Percentiles rank a stretch among this genome's conserved stretches.
These are phyloP conservation scores for Exocentrus adspersus DNA, from an alignment of 2,888 invertebrate species.

Conservation along the genomic window DNA sequence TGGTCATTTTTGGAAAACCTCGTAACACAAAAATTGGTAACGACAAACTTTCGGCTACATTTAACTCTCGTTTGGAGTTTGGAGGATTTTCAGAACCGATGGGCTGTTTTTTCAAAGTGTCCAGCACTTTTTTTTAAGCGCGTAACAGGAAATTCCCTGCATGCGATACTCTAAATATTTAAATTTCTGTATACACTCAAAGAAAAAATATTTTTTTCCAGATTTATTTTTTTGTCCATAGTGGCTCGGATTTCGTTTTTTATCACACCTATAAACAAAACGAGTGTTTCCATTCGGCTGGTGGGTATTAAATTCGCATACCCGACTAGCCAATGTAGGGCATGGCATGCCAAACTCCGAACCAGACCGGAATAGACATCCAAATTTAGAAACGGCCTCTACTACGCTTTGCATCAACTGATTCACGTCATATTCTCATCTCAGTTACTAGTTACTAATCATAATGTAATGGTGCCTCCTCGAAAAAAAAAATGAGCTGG, in stretches of 20 bases:
- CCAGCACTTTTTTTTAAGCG: too few relatives aligned
- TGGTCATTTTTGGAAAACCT: not conserved
- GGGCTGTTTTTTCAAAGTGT: too few relatives aligned
- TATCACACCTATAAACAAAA: constrained; percentile 14
- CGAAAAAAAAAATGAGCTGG: too few relatives aligned
- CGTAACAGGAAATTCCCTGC: too few relatives aligned
- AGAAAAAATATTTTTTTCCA: too few relatives aligned
- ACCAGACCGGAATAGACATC: constrained; percentile 53
- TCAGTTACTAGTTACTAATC: constrained; percentile 25
- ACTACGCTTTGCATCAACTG: constrained; percentile 28
- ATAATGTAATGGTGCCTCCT: constrained; percentile 11
- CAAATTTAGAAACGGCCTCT: constrained; percentile 42
- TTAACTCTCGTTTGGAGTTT: too few relatives aligned
- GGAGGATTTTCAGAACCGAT: too few relatives aligned
- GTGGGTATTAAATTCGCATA: constrained; percentile 42
- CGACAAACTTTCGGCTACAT: too few relatives aligned
- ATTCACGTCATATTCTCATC: constrained; percentile 31
- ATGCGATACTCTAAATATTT: too few relatives aligned
- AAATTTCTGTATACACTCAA: too few relatives aligned
- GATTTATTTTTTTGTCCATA: too few relatives aligned
- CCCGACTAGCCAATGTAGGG: constrained; percentile 54
- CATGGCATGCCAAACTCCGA: constrained; percentile 51
- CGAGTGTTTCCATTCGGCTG: constrained; percentile 19
- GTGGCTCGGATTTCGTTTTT: not conserved
- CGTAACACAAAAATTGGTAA: too few relatives aligned